A percentile compares a stretch with the other conserved stretches of the same genome.
Conservation (phyloP, 2,113 vertebrate species). For the Noctilio leporinus region DNA sequence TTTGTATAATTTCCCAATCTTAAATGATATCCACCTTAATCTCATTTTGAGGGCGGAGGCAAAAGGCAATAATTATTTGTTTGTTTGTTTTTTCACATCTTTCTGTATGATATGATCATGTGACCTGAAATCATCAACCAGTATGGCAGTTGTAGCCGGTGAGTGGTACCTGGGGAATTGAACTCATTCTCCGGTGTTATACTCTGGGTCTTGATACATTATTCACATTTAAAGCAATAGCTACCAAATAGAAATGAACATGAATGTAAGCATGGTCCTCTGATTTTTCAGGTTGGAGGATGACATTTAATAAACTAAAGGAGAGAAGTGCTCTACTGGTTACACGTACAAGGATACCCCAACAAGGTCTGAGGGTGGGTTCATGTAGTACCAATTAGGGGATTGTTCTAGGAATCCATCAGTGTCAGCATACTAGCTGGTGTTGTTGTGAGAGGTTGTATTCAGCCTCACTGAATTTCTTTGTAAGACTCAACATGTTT, state of each 20-base stretch:
- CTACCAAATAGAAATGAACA: neutral
- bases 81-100: neutral
- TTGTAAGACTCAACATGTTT: too few species aligned
- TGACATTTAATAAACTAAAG: neutral
- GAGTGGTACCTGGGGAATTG: neutral
- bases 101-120: neutral
- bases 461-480: too few species aligned
- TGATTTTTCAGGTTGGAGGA: neutral
- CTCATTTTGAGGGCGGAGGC: neutral
- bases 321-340: neutral
- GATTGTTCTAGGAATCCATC: too few species aligned
- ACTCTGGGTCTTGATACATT: neutral
- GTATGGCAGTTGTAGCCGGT: neutral
- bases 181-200: neutral
- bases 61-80: neutral
- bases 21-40: neutral
- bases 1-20: conserved; percentile 16
- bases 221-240: neutral
- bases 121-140: neutral
- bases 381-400: too few species aligned
- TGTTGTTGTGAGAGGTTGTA: too few species aligned
- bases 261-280: neutral
- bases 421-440: too few species aligned
- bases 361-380: too few species aligned
- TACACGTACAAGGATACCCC: neutral